Evolutionary conservation across 2,113 vertebrate genomes (phyloP), one percentile per base, ranked within the genome.

Genomic region (Grammomys surdaster): DNA sequence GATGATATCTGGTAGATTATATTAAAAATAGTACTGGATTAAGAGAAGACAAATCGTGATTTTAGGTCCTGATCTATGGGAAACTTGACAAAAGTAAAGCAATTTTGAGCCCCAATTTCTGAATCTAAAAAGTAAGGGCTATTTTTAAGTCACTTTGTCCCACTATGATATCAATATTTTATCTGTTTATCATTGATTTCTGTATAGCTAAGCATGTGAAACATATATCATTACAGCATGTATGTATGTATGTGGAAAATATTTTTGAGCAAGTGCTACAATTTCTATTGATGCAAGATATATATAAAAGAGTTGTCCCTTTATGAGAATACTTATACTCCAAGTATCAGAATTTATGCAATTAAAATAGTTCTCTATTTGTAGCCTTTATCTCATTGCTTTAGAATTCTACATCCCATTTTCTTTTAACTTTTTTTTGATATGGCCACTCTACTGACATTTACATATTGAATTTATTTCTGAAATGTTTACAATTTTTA

Each of bases 401-500:
- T 72, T 40, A n/a, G 0, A 76, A 63, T 56, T 78, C 16, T 46
- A 36, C 6, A 6, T 13, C 0, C n/a, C 12, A 69, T 73, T 73
- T 72, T 80, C 17, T 69, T 76, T 92, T 92, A 65, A 31, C 22
- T 60, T 94, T 77, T 6, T 8, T 77, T 76, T 77, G 4, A 26
- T 12, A 72, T 17, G 1, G 22, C 28, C 0, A 36, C 0, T 76
- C 16, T 26, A 26, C 0, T 89, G 86, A 28, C 24, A 36, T 89
- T 94, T 26, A 81, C 5, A 9, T 93, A n/a, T 43, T 90, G 26
- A 70, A 89, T 84, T 76, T 33, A 90, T 75, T 87, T 76, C 28
- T 96, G 0, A 9, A 76, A 43, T 91, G 24, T 95, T 89, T 1
- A 20, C 58, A 10, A 70, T 97, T 85, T 95, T 90, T 95, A 40